phyloP scores from a whole-genome alignment of 2,113 vertebrate genomes.

The Danio rerio region GRCz12tu NC_133194.1:23247501-23248000 shows the following conservation, averaged over 20 bases:
- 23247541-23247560: slow-evolving; percentile 37
- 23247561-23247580: slow-evolving; percentile 25
- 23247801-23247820: slow-evolving; percentile 30
- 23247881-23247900: slow-evolving; percentile 97
- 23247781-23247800: slow-evolving; percentile 45
- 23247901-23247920: slow-evolving; percentile 95
- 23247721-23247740: slow-evolving; percentile 10
- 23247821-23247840: slow-evolving; percentile 84
- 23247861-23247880: slow-evolving; percentile 90
- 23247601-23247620: slow-evolving; percentile 49
- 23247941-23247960: slow-evolving; percentile 75
- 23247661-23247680: slow-evolving; percentile 18
- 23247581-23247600: slow-evolving; percentile 41
- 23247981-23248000: slow-evolving; percentile 60
- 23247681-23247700: slow-evolving; percentile 24
- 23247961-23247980: slow-evolving; percentile 86
- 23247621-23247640: slow-evolving; percentile 23
- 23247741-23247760: not conserved
- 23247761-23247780: not conserved
- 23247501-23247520: slow-evolving; percentile 32
- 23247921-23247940: slow-evolving; percentile 89
- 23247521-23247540: slow-evolving; percentile 44
- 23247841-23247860: slow-evolving; percentile 89
- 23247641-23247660: slow-evolving; percentile 32
- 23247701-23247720: slow-evolving; percentile 10